phyloP scores from a whole-genome alignment of 2,113 vertebrate genomes.

The Thamnaconus septentrionalis region DNA sequence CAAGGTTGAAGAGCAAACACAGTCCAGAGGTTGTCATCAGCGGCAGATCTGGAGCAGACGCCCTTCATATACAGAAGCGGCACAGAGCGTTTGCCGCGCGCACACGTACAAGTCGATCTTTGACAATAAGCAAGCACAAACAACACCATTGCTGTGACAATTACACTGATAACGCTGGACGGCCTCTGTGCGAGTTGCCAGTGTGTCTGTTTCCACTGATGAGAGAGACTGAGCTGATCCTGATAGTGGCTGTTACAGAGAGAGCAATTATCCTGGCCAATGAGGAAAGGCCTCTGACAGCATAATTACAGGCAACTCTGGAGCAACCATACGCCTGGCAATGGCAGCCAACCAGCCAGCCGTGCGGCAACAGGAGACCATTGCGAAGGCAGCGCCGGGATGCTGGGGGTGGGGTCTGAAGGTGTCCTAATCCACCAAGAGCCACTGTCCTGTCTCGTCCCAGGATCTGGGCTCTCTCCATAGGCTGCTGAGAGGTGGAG shows the following conservation, averaged over 20 bases:
- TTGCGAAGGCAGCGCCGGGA: slow-evolving; percentile 36
- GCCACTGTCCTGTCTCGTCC: slow-evolving; percentile 64
- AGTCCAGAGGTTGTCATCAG: not conserved
- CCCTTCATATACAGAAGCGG: too few relatives aligned
- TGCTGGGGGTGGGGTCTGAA: slow-evolving; percentile 46
- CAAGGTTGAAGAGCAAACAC: not conserved
- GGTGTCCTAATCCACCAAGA: slow-evolving; percentile 64
- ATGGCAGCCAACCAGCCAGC: slow-evolving; percentile 47
- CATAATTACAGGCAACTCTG: slow-evolving; percentile 67
- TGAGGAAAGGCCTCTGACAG: slow-evolving; percentile 73
- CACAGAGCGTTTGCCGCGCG: too few relatives aligned
- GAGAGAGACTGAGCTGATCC: slow-evolving; percentile 57
- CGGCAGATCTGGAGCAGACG: too few relatives aligned
- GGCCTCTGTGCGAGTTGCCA: slow-evolving; percentile 42
- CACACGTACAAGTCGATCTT: not conserved
- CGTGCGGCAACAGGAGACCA: slow-evolving; percentile 38
- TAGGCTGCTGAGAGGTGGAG: slow-evolving; percentile 58
- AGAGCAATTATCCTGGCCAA: slow-evolving; percentile 71
- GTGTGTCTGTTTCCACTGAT: slow-evolving; percentile 57
- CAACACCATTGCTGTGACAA: slow-evolving; percentile 24
- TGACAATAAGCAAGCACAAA: not conserved
- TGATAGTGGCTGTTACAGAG: slow-evolving; percentile 68
- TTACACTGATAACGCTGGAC: slow-evolving; percentile 25
- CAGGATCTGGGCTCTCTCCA: slow-evolving; percentile 62
- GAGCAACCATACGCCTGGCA: slow-evolving; percentile 51